These are phyloP conservation scores for Hystrix brachyura DNA, from an alignment of 2,113 vertebrate genomes.

Conservation along the genomic window DNA sequence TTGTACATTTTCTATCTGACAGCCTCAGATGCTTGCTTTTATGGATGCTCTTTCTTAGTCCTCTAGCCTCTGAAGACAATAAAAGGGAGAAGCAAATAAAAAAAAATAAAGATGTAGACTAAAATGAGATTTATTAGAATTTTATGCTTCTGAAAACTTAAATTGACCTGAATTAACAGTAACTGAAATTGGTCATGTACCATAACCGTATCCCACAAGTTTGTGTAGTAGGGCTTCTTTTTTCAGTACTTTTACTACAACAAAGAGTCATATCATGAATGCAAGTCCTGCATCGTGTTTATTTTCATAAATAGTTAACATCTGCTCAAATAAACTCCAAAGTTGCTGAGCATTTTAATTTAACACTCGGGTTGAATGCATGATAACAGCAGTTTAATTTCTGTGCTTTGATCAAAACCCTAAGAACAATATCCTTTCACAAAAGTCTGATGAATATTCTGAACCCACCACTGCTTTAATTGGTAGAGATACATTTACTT, in stretches of 20 bases:
- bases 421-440: constrained; percentile 79
- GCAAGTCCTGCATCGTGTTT: constrained; percentile 73
- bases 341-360: constrained; percentile 74
- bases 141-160: constrained; percentile 48
- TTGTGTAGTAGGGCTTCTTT: background rate
- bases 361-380: constrained; percentile 80
- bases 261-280: constrained; percentile 74
- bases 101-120: background rate
- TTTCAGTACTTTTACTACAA: constrained; percentile 59
- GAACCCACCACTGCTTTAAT: constrained; percentile 82
- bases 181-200: background rate
- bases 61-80: constrained; percentile 27
- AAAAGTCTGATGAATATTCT: constrained; percentile 83
- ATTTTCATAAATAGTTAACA: constrained; percentile 79
- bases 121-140: constrained; percentile 48
- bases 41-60: background rate
- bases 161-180: constrained; percentile 27
- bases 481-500: constrained; percentile 81
- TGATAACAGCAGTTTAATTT: constrained; percentile 81
- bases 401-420: constrained; percentile 83
- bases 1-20: constrained; percentile 37
- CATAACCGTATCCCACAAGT: constrained; percentile 1
- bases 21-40: constrained; percentile 42
- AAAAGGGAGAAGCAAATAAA: constrained; percentile 5
- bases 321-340: constrained; percentile 75